Conservation (phyloP, 2,113 vertebrate species). For the Brachypodius melanocephalos region DNA sequence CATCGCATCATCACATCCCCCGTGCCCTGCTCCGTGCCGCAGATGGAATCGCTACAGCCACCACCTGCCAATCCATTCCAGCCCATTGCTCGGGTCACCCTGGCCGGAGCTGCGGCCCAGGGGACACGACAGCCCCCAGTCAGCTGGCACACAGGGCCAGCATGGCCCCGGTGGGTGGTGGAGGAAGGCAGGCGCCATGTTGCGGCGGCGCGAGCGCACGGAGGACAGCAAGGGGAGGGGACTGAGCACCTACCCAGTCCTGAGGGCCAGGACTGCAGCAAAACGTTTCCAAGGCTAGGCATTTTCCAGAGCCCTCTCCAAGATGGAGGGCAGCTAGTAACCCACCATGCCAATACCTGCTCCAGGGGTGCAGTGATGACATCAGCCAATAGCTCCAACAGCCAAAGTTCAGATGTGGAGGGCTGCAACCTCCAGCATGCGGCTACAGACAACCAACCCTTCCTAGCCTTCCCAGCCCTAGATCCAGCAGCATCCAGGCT, state of each 20-base stretch:
- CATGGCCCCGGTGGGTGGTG: rapidly evolving
- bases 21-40: rapidly evolving
- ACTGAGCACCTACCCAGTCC: background rate
- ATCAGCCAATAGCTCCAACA: background rate
- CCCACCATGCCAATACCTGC: background rate
- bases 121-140: rapidly evolving
- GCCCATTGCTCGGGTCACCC: background rate
- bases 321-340: background rate
- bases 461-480: background rate
- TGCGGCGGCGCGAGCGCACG: conserved; percentile 47
- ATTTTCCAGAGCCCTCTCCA: background rate
- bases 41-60: rapidly evolving
- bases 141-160: rapidly evolving
- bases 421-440: background rate
- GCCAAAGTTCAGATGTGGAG: rapidly evolving
- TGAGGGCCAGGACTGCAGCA: conserved; percentile 46
- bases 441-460: rapidly evolving
- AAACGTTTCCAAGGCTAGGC: background rate
- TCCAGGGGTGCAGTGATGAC: rapidly evolving
- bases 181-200: conserved; percentile 46
- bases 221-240: conserved; percentile 37
- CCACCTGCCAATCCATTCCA: conserved; percentile 16
- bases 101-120: rapidly evolving
- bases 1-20: background rate
- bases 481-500: background rate